Percentiles rank a stretch among this genome's conserved stretches.
Conservation (phyloP, 2,888 invertebrate species). For the Tridacna gigas region DNA sequence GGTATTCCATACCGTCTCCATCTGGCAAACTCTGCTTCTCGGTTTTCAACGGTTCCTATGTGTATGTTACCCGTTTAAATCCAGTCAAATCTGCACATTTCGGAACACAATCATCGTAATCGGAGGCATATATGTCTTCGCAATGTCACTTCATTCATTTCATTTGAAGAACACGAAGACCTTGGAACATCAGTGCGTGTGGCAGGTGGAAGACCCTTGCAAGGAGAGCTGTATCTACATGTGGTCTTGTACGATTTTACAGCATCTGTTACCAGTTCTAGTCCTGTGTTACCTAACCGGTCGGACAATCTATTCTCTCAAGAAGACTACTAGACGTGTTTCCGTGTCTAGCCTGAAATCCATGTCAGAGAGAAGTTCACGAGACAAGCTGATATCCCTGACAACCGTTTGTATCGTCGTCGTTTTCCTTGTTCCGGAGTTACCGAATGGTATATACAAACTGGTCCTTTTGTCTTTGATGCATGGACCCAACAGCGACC, state of each 20-base stretch:
- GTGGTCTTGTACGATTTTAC: slow-evolving; percentile 49
- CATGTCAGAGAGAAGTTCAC: slow-evolving; percentile 23
- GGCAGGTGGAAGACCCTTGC: slow-evolving; percentile 49
- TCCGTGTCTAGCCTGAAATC: slow-evolving; percentile 32
- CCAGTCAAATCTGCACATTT: slow-evolving; percentile 63
- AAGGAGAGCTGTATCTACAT: slow-evolving; percentile 51
- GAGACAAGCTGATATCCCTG: slow-evolving; percentile 57
- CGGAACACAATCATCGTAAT: slow-evolving; percentile 61
- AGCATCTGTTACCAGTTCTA: slow-evolving; percentile 47
- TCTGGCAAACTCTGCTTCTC: slow-evolving; percentile 68
- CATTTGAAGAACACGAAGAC: slow-evolving; percentile 46
- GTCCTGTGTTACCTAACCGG: slow-evolving; percentile 41
- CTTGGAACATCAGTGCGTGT: slow-evolving; percentile 27
- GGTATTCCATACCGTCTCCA: slow-evolving; percentile 68
- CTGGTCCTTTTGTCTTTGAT: slow-evolving; percentile 24
- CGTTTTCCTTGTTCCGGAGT: slow-evolving; percentile 54
- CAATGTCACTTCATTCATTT: slow-evolving; percentile 59
- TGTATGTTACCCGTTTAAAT: slow-evolving; percentile 69
- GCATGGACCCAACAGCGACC: not conserved
- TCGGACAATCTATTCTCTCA: slow-evolving; percentile 41
- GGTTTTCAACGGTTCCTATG: slow-evolving; percentile 67
- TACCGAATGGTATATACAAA: slow-evolving; percentile 54
- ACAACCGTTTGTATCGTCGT: slow-evolving; percentile 50
- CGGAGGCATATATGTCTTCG: slow-evolving; percentile 47
- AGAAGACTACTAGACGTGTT: slow-evolving; percentile 32